A percentile compares a stretch with the other conserved stretches of the same genome.
Conservation (phyloP, 2,888 invertebrate species). For the Helobdella robusta region DNA sequence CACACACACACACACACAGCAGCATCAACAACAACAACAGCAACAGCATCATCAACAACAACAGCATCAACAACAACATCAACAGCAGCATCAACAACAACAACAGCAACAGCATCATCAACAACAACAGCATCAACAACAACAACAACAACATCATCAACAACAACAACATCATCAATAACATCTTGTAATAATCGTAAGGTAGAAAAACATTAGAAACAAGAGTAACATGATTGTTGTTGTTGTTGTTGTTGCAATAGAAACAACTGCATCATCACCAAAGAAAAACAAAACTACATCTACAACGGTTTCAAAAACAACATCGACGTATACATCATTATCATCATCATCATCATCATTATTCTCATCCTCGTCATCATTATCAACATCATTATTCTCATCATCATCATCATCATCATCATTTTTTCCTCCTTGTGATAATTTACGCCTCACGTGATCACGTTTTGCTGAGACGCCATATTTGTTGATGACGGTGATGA, state of each 20-base stretch:
- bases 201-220: no score
- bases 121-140: no score
- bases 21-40: no score
- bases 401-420: slow-evolving; percentile 7
- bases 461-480: not conserved
- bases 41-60: no score
- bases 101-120: no score
- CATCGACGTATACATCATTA: not conserved
- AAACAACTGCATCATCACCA: not conserved
- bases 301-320: no score
- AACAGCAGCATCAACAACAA: no score
- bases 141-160: not conserved
- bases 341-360: slow-evolving; percentile 17
- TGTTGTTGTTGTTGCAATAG: no score
- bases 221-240: no score
- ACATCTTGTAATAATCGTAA: not conserved
- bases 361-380: slow-evolving; percentile 16
- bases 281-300: not conserved
- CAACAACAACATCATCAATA: not conserved
- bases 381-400: slow-evolving; percentile 11
- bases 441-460: no score
- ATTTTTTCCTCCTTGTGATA: not conserved
- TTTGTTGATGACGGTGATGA: not conserved
- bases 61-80: no score
- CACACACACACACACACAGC: no score